Evolutionary conservation across 2,797 vertebrate genomes (phyloP).

Genomic region (Danio tinwini): DNA sequence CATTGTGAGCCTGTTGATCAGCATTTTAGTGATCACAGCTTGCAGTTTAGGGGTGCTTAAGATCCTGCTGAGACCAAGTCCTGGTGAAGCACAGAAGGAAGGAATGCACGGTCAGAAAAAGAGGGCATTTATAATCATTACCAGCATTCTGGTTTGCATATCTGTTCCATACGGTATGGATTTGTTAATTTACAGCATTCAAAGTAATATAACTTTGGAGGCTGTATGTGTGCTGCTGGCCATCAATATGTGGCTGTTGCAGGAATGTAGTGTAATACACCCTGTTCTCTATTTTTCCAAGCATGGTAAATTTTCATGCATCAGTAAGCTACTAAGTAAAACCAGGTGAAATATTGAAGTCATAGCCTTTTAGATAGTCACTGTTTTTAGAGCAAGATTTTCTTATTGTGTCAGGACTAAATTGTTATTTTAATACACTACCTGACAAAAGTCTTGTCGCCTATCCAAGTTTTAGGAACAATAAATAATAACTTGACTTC

Average conservation of each 20-base stretch:
- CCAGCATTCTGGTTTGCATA: conserved; percentile 2
- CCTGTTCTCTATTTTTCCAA: conserved; percentile 1
- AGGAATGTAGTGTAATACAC: neutral
- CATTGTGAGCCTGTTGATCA: neutral
- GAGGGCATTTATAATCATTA: conserved; percentile 40
- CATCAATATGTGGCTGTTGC: neutral
- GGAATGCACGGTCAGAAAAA: conserved; percentile 43
- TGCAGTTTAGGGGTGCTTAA: conserved; percentile 46
- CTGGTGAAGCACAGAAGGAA: conserved; percentile 27
- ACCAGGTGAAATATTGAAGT: neutral
- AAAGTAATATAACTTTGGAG: neutral
- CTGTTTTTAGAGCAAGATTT: neutral
- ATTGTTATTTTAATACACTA: neutral
- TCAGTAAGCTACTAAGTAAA: neutral
- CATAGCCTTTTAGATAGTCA: neutral
- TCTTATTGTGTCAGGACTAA: neutral
- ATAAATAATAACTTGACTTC: no score
- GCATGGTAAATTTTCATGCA: neutral
- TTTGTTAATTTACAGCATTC: neutral
- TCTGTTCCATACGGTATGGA: neutral
- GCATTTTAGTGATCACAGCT: neutral
- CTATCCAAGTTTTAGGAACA: no score
- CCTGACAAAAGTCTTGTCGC: no score
- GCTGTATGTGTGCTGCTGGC: neutral
- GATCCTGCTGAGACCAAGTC: conserved; percentile 29